phyloP scores from a whole-genome alignment of 2,888 invertebrate species.

The Lasius fuliginosus region DNA sequence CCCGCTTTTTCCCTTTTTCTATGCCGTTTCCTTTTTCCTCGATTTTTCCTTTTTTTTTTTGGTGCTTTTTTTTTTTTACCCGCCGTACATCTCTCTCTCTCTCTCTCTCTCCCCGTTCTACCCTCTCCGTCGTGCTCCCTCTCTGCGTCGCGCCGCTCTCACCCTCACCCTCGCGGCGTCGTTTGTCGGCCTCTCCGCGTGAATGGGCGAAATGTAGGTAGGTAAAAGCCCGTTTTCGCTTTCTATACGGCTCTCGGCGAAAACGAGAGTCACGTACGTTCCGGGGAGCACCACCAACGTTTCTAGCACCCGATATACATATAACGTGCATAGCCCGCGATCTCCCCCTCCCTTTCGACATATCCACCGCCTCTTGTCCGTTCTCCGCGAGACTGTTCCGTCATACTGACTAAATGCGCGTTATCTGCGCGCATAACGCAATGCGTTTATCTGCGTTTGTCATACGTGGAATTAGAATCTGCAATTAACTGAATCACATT shows the following conservation, averaged over 20 bases:
- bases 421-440: slow-evolving; percentile 23
- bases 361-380: slow-evolving; percentile 38
- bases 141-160: slow-evolving; percentile 40
- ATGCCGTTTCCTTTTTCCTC: slow-evolving; percentile 63
- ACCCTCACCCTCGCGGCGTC: slow-evolving; percentile 65
- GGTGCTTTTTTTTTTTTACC: slow-evolving; percentile 32
- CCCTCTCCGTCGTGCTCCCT: slow-evolving; percentile 44
- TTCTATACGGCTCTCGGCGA: slow-evolving; percentile 85
- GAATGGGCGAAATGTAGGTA: slow-evolving; percentile 86
- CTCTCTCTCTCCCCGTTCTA: slow-evolving; percentile 28
- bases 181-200: slow-evolving; percentile 80
- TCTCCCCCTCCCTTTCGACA: slow-evolving; percentile 54
- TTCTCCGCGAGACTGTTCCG: slow-evolving; percentile 41
- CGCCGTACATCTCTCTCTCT: slow-evolving; percentile 36
- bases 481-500: not conserved
- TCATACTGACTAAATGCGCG: slow-evolving; percentile 54
- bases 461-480: slow-evolving; percentile 14
- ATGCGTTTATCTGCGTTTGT: not conserved
- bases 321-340: slow-evolving; percentile 75
- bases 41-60: slow-evolving; percentile 61
- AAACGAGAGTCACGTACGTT: slow-evolving; percentile 85
- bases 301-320: slow-evolving; percentile 71
- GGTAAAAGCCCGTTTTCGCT: slow-evolving; percentile 85
- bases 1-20: slow-evolving; percentile 74
- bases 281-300: slow-evolving; percentile 77